These are phyloP conservation scores for Sinosuthora webbiana DNA, from an alignment of 2,113 vertebrate genomes.

Conservation along the genomic window DNA sequence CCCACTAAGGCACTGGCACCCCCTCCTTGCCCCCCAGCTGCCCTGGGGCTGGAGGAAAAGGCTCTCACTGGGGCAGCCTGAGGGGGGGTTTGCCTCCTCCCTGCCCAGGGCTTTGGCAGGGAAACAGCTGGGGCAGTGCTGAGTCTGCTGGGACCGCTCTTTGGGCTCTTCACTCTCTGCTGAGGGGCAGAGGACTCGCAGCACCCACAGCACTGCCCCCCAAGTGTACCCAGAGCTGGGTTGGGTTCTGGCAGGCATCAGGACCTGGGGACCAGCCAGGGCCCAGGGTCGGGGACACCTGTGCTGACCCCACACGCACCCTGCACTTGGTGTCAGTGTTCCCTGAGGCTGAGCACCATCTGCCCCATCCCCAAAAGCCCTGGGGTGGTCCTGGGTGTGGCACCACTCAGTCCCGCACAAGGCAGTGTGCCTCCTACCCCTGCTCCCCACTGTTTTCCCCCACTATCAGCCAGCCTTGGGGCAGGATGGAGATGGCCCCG, in stretches of 20 bases:
- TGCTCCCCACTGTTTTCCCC: too few species aligned
- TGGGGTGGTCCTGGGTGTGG: not conserved
- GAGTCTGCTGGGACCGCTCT: too few species aligned
- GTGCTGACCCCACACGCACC: accelerated
- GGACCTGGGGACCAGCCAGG: too few species aligned
- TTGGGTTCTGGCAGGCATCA: not conserved
- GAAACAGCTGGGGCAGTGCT: not conserved
- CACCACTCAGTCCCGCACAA: not conserved
- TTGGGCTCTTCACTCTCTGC: not conserved
- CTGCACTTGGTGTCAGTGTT: not conserved
- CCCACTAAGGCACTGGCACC: not conserved
- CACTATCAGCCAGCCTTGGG: not conserved
- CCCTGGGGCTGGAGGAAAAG: not conserved
- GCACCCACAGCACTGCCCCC: too few species aligned
- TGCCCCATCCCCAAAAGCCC: not conserved
- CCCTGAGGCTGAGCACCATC: not conserved
- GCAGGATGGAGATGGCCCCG: not conserved
- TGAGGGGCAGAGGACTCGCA: not conserved
- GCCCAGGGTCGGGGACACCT: not conserved
- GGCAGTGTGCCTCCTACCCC: not conserved
- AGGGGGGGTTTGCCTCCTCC: not conserved
- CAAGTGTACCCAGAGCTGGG: accelerated
- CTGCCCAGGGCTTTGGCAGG: not conserved
- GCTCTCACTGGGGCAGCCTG: not conserved
- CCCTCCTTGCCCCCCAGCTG: not conserved